Conservation (phyloP, 1,140 invertebrate genomes). For the Tribolium castaneum region DNA sequence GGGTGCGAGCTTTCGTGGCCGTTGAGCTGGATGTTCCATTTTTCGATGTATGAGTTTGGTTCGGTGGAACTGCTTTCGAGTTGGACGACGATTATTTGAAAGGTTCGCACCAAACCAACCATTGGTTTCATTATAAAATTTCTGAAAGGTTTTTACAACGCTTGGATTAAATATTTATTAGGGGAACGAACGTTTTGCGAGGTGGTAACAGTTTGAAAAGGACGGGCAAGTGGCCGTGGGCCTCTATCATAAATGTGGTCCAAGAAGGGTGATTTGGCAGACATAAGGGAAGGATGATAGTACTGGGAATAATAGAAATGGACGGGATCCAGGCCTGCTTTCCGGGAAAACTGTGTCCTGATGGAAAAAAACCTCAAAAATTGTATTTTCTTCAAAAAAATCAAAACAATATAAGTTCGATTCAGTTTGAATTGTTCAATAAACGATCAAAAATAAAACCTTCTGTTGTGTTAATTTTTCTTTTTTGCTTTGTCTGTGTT, state of each 20-base stretch:
- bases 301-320: conserved; percentile 48
- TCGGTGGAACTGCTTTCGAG: conserved; percentile 22
- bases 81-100: conserved; percentile 49
- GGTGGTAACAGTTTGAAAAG: conserved; percentile 53
- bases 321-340: conserved; percentile 54
- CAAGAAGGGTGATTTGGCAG: conserved; percentile 36
- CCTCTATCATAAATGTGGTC: conserved; percentile 50
- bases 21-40: conserved; percentile 53
- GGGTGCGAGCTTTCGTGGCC: conserved; percentile 37
- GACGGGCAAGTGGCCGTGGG: conserved; percentile 52
- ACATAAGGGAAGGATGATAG: conserved; percentile 48
- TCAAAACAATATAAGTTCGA: too few relatives aligned
- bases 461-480: too few relatives aligned
- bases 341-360: conserved; percentile 54
- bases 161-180: too few relatives aligned
- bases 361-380: background rate
- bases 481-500: too few relatives aligned
- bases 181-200: conserved; percentile 47
- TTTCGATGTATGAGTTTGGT: conserved; percentile 45
- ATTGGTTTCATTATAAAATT: conserved; percentile 53
- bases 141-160: conserved; percentile 33
- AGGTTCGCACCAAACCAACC: conserved; percentile 47
- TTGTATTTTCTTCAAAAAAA: too few relatives aligned
- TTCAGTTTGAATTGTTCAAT: too few relatives aligned
- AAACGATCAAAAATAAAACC: too few relatives aligned